A percentile compares a stretch with the other conserved stretches of the same genome.
Evolutionary conservation across 1,140 invertebrate genomes (phyloP).

Genomic region (Centruroides sculpturatus): DNA sequence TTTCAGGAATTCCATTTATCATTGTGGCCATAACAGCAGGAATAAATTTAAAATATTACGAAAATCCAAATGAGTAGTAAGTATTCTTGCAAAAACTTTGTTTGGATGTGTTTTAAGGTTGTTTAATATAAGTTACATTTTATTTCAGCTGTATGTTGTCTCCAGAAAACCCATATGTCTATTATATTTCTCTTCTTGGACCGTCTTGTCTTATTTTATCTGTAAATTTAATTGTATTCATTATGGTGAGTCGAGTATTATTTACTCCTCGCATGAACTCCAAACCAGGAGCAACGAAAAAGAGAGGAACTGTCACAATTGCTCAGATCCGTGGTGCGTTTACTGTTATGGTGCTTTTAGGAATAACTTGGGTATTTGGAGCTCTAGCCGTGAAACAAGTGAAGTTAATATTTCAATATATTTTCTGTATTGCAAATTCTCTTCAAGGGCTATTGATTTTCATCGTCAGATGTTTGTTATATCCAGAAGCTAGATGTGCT

Average conservation of each 20-base stretch:
- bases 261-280: constrained; percentile 24
- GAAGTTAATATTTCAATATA: constrained; percentile 33
- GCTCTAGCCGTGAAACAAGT: constrained; percentile 34
- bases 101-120: background rate
- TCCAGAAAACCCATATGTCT: constrained; percentile 25
- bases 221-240: constrained; percentile 34
- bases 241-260: constrained; percentile 34
- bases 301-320: constrained; percentile 9
- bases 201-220: constrained; percentile 35
- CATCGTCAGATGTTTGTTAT: constrained; percentile 35
- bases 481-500: constrained; percentile 33
- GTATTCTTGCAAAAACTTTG: no score
- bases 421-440: constrained; percentile 39
- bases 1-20: no score
- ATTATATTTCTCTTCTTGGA: constrained; percentile 30
- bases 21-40: no score
- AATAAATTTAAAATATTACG: no score
- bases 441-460: constrained; percentile 40
- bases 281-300: background rate
- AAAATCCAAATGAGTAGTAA: no score
- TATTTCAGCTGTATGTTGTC: constrained; percentile 29
- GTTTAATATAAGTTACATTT: background rate
- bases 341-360: constrained; percentile 38
- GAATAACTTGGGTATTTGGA: constrained; percentile 39
- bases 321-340: constrained; percentile 37